A percentile compares a stretch with the other conserved stretches of the same genome.
These are phyloP conservation scores for Mycteria americana DNA, from an alignment of 2,797 vertebrate species.

Conservation along the genomic window DNA sequence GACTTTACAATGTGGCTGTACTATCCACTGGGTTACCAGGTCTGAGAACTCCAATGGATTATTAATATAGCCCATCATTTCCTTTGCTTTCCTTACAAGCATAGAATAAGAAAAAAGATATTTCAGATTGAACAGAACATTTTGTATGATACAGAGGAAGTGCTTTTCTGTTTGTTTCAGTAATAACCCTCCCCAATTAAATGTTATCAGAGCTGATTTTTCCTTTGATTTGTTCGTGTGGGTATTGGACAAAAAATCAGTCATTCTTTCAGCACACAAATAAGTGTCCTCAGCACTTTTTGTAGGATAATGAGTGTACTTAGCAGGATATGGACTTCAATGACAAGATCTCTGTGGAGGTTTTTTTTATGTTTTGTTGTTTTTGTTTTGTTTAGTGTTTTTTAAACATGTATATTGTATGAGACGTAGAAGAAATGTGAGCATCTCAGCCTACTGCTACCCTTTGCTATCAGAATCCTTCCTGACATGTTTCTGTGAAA, in stretches of 20 bases:
- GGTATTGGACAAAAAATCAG: background rate
- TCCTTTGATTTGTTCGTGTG: background rate
- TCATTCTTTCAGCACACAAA: background rate
- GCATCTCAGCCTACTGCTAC: background rate
- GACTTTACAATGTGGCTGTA: background rate
- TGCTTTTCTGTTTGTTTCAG: background rate
- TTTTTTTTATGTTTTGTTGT: rapidly evolving
- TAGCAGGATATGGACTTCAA: background rate
- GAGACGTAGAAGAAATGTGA: background rate
- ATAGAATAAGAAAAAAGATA: background rate
- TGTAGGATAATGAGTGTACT: background rate
- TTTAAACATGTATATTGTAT: background rate
- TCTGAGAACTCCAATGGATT: background rate
- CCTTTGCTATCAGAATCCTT: background rate
- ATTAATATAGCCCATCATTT: background rate
- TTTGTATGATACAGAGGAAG: background rate
- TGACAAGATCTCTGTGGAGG: background rate
- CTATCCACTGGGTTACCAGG: background rate
- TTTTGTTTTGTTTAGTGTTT: background rate
- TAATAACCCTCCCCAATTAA: background rate
- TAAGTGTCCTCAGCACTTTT: background rate
- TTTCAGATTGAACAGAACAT: background rate
- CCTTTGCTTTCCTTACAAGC: background rate
- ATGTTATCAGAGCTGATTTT: background rate
- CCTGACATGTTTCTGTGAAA: background rate